Percentiles rank a stretch among this genome's conserved stretches.
Conservation (phyloP, 2,113 vertebrate genomes). For the Mastomys coucha region DNA sequence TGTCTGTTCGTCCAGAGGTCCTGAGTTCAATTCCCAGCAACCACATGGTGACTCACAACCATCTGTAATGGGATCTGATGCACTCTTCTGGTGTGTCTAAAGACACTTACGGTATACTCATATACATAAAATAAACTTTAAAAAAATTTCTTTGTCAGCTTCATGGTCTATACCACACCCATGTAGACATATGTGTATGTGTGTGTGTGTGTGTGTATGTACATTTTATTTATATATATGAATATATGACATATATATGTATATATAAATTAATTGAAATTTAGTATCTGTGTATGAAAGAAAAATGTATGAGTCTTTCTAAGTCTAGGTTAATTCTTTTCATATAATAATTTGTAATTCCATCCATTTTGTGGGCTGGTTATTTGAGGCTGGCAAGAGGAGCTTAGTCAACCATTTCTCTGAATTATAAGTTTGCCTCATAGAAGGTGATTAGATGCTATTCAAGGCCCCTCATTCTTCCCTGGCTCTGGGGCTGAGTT, state of each 20-base stretch:
- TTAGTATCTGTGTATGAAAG: neutral
- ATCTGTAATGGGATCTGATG: too few relatives aligned
- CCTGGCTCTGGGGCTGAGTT: conserved; percentile 63
- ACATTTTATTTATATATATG: too few relatives aligned
- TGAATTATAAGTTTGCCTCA: neutral
- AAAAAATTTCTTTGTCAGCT: too few relatives aligned
- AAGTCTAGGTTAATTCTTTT: neutral
- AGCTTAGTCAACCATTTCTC: neutral
- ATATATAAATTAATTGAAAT: neutral
- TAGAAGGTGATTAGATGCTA: neutral
- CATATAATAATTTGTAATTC: neutral
- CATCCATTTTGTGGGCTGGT: neutral
- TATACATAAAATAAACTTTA: too few relatives aligned
- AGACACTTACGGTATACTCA: too few relatives aligned
- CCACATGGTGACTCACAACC: too few relatives aligned
- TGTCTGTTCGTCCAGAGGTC: too few relatives aligned
- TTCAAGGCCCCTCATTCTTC: conserved; percentile 11
- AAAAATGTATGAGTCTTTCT: neutral
- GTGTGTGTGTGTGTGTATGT: too few relatives aligned
- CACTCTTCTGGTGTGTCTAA: too few relatives aligned
- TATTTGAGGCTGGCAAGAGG: neutral
- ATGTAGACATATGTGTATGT: neutral
- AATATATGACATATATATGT: too few relatives aligned
- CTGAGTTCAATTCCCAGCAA: too few relatives aligned
- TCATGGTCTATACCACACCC: neutral